Evolutionary conservation across 2,797 vertebrate genomes (phyloP).

Genomic region (Tokudaia tokunoshimensis): DNA sequence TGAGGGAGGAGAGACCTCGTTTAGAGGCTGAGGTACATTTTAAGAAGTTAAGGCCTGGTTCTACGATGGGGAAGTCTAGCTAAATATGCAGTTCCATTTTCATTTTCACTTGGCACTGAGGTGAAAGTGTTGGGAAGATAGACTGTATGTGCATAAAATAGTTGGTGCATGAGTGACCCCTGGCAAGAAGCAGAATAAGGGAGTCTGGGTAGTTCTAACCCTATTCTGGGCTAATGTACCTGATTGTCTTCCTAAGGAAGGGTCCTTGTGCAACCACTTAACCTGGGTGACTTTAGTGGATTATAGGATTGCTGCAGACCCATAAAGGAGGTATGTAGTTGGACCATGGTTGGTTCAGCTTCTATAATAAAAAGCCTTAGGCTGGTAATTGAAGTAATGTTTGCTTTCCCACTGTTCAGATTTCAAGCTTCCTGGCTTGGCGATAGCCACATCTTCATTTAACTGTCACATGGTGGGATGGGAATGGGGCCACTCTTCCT

Average conservation of each 20-base stretch:
- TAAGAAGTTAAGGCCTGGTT: conserved; percentile 78
- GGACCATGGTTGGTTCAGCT: not conserved
- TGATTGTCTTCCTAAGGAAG: conserved; percentile 45
- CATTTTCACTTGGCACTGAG: conserved; percentile 80
- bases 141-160: conserved; percentile 80
- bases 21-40: conserved; percentile 77
- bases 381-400: not conserved
- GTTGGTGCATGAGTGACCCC: conserved; percentile 73
- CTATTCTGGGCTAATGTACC: conserved; percentile 14
- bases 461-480: not conserved
- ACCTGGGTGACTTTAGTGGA: conserved; percentile 21
- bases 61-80: conserved; percentile 72
- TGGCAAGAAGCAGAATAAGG: conserved; percentile 69
- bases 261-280: conserved; percentile 25
- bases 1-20: conserved; percentile 42
- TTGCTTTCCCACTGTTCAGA: not conserved
- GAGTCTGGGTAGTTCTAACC: conserved; percentile 73
- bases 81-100: conserved; percentile 85
- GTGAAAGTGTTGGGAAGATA: conserved; percentile 79
- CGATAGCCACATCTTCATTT: not conserved
- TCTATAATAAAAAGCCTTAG: not conserved
- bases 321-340: conserved; percentile 36
- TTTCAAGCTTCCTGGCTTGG: not conserved
- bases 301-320: not conserved
- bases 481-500: not conserved